These are phyloP conservation scores for Didymodactylos carnosus DNA, from an alignment of 2,888 invertebrate species.

Conservation along the genomic window DNA sequence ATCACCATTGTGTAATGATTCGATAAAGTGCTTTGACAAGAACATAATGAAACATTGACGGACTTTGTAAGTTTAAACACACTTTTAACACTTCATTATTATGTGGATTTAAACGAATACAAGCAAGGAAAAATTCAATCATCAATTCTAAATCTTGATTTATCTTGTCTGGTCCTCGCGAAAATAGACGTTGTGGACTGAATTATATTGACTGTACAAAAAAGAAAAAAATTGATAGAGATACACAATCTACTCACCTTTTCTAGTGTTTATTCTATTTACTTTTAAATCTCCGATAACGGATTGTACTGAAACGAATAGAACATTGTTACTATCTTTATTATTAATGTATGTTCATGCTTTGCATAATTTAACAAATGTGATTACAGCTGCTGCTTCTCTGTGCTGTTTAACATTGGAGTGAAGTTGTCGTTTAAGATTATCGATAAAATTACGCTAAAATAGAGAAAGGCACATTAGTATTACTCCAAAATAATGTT, in stretches of 20 bases:
- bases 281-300: conserved; percentile 74
- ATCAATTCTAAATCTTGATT: conserved; percentile 69
- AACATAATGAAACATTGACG: conserved; percentile 62
- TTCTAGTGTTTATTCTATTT: conserved; percentile 39
- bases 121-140: conserved; percentile 90
- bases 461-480: conserved; percentile 71
- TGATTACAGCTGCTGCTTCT: conserved; percentile 69
- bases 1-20: conserved; percentile 46
- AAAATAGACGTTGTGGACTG: conserved; percentile 65
- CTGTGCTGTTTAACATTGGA: conserved; percentile 41
- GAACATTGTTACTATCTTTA: conserved; percentile 69
- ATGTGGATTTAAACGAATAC: conserved; percentile 85
- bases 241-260: not conserved
- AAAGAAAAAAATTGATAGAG: not conserved
- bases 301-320: conserved; percentile 71
- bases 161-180: conserved; percentile 57
- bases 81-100: conserved; percentile 82
- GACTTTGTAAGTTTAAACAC: conserved; percentile 61
- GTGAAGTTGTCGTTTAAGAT: conserved; percentile 60
- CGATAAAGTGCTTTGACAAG: conserved; percentile 72
- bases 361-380: conserved; percentile 86
- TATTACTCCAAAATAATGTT: conserved; percentile 80
- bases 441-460: conserved; percentile 78
- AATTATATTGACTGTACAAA: too few species aligned
- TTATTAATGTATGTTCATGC: conserved; percentile 75